These are phyloP conservation scores for Nematostella vectensis DNA, from an alignment of 92 coral and sea anemone species.

Conservation along the genomic window DNA sequence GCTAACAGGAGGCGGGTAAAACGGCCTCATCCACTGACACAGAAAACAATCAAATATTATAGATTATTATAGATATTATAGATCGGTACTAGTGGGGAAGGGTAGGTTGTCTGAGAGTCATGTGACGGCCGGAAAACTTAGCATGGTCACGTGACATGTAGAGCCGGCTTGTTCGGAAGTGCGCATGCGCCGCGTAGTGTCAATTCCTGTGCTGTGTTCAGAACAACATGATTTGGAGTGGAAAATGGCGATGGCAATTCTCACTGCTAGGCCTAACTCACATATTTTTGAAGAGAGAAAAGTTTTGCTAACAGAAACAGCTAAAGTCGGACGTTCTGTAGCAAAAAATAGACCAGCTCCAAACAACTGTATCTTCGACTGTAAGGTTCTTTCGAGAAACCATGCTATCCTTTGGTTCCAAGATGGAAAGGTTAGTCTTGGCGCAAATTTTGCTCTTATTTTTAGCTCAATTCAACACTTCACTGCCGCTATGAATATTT, in stretches of 20 bases:
- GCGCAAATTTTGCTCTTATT: background rate
- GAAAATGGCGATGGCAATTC: constrained; percentile 99
- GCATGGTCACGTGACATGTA: constrained; percentile 28
- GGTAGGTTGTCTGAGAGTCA: too few species aligned
- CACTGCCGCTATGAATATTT: background rate
- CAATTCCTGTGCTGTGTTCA: constrained; percentile 34
- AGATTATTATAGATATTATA: too few species aligned
- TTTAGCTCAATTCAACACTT: background rate
- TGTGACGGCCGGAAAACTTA: too few species aligned
- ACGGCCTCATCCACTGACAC: too few species aligned
- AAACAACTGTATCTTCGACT: constrained; percentile 90
- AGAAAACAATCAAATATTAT: too few species aligned
- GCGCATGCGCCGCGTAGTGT: constrained; percentile 29
- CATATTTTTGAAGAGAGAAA: constrained; percentile 95
- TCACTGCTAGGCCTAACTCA: constrained; percentile 91
- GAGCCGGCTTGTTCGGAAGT: constrained; percentile 6
- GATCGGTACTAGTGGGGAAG: too few species aligned
- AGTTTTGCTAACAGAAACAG: constrained; percentile 68
- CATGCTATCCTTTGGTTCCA: constrained; percentile 99
- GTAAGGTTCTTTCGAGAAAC: constrained; percentile 96
- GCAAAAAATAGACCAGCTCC: constrained; percentile 93
- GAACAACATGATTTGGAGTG: constrained; percentile 85
- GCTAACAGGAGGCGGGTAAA: too few species aligned
- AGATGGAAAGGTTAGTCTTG: constrained; percentile 81
- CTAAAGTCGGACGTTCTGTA: constrained; percentile 96